Conservation (phyloP, 2,797 vertebrate species). For the Lagodon rhomboides region DNA sequence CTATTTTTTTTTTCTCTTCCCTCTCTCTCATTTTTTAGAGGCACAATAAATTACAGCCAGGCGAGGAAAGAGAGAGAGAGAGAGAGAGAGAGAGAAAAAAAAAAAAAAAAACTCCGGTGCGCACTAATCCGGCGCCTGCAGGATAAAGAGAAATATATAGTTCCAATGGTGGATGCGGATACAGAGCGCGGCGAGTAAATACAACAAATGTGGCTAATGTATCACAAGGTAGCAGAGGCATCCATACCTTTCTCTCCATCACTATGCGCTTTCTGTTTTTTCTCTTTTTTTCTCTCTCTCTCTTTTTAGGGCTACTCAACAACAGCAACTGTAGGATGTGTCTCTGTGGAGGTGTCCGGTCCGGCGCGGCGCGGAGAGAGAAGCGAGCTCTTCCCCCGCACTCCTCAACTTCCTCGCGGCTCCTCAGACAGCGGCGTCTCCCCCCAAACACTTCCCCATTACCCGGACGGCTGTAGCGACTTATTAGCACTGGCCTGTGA, state of each 20-base stretch:
- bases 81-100: too few species aligned
- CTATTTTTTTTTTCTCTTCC: constrained; percentile 7
- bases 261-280: constrained; percentile 70
- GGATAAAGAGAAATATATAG: constrained; percentile 59
- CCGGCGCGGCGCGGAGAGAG: constrained; percentile 50
- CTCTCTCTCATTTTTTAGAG: constrained; percentile 4
- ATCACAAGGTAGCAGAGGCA: constrained; percentile 65
- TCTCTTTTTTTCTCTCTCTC: background rate
- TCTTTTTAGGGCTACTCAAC: constrained; percentile 62
- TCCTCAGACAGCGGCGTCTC: constrained; percentile 64
- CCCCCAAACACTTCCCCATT: constrained; percentile 79
- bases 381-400: constrained; percentile 34
- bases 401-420: constrained; percentile 83
- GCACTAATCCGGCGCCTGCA: constrained; percentile 76
- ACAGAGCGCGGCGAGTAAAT: constrained; percentile 45
- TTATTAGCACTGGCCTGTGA: constrained; percentile 80
- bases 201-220: constrained; percentile 61
- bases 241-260: constrained; percentile 90
- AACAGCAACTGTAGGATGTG: constrained; percentile 70
- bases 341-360: constrained; percentile 68
- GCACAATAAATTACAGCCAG: constrained; percentile 76
- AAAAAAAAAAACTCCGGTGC: constrained; percentile 72
- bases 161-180: constrained; percentile 78
- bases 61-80: constrained; percentile 11
- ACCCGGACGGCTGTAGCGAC: constrained; percentile 72